These are phyloP conservation scores for Barbus barbus DNA, from an alignment of 2,113 vertebrate species.

Conservation along the genomic window DNA sequence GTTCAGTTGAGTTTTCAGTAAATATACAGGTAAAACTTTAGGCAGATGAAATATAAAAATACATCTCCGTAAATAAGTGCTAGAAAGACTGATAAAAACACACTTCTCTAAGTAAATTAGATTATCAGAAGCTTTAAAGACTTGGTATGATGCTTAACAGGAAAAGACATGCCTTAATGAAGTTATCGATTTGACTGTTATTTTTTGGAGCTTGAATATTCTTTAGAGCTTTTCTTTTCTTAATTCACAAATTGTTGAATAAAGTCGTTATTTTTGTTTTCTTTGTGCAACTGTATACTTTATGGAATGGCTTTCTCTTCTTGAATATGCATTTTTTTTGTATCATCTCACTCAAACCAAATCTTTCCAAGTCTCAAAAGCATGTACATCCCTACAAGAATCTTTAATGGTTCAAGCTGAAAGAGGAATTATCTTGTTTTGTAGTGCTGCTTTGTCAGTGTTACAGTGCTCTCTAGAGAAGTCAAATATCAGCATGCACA, in stretches of 20 bases:
- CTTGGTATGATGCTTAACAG: neutral
- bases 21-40: neutral
- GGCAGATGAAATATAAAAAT: neutral
- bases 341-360: neutral
- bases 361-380: neutral
- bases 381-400: neutral
- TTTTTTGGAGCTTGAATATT: neutral
- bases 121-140: neutral
- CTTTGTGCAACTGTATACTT: too few relatives aligned
- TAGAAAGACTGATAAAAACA: neutral
- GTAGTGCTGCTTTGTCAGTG: constrained; percentile 38
- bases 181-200: neutral
- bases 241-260: neutral
- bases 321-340: neutral
- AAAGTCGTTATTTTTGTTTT: too few relatives aligned
- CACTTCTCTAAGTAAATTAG: neutral
- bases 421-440: constrained; percentile 15
- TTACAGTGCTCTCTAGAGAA: neutral
- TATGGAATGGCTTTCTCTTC: neutral
- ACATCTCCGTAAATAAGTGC: neutral
- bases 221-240: neutral
- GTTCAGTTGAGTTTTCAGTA: neutral
- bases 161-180: neutral
- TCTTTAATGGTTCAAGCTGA: neutral
- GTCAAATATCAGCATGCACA: neutral